Conservation (phyloP, 2,113 vertebrate species). For the Eudorcas thomsonii region DNA sequence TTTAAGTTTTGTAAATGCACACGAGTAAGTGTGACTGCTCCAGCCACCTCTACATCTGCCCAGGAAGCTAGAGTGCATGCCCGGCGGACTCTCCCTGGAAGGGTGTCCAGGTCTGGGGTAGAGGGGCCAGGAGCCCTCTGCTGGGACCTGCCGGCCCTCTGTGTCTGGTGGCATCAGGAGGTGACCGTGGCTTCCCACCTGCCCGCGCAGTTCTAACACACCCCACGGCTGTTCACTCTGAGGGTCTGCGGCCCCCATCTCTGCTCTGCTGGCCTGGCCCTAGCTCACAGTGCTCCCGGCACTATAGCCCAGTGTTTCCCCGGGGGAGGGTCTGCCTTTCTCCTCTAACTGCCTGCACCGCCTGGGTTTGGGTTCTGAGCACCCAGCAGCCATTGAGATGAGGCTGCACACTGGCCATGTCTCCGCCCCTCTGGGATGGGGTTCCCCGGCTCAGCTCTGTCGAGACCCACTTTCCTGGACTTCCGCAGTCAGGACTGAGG, state of each 20-base stretch:
- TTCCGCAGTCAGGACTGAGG: not conserved
- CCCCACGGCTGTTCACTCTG: accelerated
- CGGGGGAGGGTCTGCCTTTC: not conserved
- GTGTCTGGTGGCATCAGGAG: not conserved
- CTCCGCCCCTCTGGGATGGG: not conserved
- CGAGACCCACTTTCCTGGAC: not conserved
- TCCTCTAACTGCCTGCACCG: not conserved
- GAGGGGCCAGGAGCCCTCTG: not conserved
- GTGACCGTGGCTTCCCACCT: not conserved
- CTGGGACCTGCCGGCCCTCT: not conserved
- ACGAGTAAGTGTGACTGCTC: too few relatives aligned
- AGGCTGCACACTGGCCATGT: accelerated
- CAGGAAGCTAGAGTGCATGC: not conserved
- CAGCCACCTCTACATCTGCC: accelerated
- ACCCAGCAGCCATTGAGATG: not conserved
- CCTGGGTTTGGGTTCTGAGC: not conserved
- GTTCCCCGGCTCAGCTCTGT: not conserved
- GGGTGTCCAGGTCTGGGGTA: not conserved
- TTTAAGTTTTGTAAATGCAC: not conserved
- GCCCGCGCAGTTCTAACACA: not conserved
- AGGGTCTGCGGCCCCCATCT: not conserved
- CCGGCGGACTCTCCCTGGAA: not conserved
- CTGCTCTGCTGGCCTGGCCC: not conserved
- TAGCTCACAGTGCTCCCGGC: not conserved
- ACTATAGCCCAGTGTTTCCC: not conserved